Percentiles rank a stretch among this genome's conserved stretches.
phyloP scores from a whole-genome alignment of 2,888 invertebrate species.

The Dichetophora obliterata region DNA sequence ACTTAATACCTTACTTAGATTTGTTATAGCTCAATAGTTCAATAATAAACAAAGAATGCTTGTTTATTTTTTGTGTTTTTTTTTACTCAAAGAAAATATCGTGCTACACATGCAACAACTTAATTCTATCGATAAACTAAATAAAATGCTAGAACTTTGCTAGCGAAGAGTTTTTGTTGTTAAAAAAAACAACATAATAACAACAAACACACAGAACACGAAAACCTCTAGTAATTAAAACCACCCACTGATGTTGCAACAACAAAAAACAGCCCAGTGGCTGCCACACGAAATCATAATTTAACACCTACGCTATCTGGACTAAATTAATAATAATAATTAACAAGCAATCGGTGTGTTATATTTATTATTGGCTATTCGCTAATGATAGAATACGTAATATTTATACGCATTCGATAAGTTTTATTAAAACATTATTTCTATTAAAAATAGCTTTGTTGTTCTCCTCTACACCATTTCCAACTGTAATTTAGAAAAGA shows the following conservation, averaged over 20 bases:
- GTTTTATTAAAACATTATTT: no score
- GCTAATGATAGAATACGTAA: no score
- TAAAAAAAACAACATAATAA: slow-evolving; percentile 2
- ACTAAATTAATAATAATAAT: slow-evolving; percentile 6
- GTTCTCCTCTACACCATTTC: no score
- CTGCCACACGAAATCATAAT: slow-evolving; percentile 12
- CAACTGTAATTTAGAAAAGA: no score
- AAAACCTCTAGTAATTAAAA: no score
- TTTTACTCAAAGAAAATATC: neutral
- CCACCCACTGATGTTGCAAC: slow-evolving; percentile 16
- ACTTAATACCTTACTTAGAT: neutral
- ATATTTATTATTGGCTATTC: no score
- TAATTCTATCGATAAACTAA: neutral
- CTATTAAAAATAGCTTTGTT: no score
- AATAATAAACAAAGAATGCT: no score
- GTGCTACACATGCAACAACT: neutral
- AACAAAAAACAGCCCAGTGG: neutral
- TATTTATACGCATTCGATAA: no score
- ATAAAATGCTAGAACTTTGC: neutral
- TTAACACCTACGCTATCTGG: slow-evolving; percentile 11
- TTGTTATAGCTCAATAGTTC: neutral
- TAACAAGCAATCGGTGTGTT: no score
- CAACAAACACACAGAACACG: neutral
- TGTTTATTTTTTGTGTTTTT: neutral
- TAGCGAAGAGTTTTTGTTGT: neutral